A percentile compares a stretch with the other conserved stretches of the same genome.
Conservation (phyloP, 2,797 vertebrate species). For the Myotis pilosus region DNA sequence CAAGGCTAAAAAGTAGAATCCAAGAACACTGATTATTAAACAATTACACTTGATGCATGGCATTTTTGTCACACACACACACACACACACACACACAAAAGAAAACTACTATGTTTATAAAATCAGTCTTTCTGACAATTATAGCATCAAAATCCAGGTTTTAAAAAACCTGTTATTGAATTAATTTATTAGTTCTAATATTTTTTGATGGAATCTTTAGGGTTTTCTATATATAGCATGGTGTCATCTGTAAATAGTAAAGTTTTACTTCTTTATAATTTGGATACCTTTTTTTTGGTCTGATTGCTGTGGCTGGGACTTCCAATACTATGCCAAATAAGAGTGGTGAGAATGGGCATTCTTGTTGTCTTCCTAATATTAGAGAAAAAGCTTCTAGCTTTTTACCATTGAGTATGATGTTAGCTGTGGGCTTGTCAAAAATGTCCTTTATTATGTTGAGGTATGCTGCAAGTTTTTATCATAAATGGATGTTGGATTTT, state of each 20-base stretch:
- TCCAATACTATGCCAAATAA: not conserved
- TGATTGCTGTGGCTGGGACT: not conserved
- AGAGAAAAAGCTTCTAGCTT: not conserved
- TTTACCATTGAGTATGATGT: not conserved
- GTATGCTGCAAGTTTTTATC: not conserved
- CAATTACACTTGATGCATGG: not conserved
- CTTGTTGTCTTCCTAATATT: not conserved
- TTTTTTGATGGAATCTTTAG: not conserved
- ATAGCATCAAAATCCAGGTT: constrained; percentile 3
- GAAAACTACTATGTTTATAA: not conserved
- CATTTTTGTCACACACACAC: not conserved
- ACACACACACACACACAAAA: too few species aligned
- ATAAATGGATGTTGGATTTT: not conserved
- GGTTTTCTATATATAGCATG: not conserved
- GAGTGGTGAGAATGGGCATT: not conserved
- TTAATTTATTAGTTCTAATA: not conserved
- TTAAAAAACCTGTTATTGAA: not conserved
- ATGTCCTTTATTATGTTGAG: not conserved
- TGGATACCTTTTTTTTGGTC: not conserved
- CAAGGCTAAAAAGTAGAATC: not conserved
- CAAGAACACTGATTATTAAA: not conserved
- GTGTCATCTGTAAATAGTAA: not conserved
- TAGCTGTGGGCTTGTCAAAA: not conserved
- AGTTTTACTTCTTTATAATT: not conserved
- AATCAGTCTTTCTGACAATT: constrained; percentile 11